A percentile compares a stretch with the other conserved stretches of the same genome.
These are phyloP conservation scores for Rotaria socialis DNA, from an alignment of 2,888 invertebrate genomes.

Conservation along the genomic window DNA sequence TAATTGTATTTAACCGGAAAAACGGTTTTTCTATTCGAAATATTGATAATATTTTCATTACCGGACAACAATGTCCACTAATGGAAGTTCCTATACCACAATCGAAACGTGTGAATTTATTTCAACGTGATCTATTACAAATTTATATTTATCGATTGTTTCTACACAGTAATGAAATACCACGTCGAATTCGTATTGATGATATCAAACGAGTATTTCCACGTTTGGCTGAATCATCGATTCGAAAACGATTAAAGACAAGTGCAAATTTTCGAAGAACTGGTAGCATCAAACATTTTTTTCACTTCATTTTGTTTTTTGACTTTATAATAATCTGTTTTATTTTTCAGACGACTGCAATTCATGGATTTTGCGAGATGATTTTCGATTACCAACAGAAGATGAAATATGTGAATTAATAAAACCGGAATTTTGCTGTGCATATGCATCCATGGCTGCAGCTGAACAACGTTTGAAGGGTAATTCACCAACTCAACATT, in stretches of 20 bases:
- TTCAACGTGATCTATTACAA: conserved; percentile 92
- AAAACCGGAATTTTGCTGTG: conserved; percentile 95
- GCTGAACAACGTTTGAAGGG: conserved; percentile 89
- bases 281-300: conserved; percentile 62
- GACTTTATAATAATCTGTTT: background rate
- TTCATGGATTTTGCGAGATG: conserved; percentile 52
- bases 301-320: too few species aligned
- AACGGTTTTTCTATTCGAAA: conserved; percentile 46
- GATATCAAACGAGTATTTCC: conserved; percentile 96
- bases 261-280: conserved; percentile 97
- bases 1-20: conserved; percentile 80
- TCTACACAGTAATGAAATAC: conserved; percentile 85
- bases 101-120: conserved; percentile 94
- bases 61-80: conserved; percentile 90
- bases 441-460: conserved; percentile 93
- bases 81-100: conserved; percentile 98
- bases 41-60: conserved; percentile 66
- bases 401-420: conserved; percentile 98
- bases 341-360: conserved; percentile 23
- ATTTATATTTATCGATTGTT: conserved; percentile 88
- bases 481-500: background rate
- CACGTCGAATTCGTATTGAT: conserved; percentile 92
- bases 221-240: conserved; percentile 91
- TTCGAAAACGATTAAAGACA: conserved; percentile 86
- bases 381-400: conserved; percentile 79